Base-by-base conservation (phyloP, 2,797 vertebrate genomes). In the Prionace glauca region DNA sequence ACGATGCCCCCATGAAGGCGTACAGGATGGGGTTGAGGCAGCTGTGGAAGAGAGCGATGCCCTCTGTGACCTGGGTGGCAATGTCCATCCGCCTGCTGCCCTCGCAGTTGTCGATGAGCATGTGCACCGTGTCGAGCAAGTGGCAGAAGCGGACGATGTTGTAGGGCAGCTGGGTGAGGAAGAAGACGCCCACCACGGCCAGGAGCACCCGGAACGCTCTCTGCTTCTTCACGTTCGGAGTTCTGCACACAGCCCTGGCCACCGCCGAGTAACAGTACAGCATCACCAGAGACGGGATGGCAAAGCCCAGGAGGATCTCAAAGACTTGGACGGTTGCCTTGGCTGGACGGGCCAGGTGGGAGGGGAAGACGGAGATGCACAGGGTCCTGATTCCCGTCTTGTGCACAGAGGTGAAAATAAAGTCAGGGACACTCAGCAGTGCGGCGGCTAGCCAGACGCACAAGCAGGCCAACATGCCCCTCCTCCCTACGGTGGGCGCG, bases 21-120 rank as follows among this genome's bases (percentile, higher is more conserved):
- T 99, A 99, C 11, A 99, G 97, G 96, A 99, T 96, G 0, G 99
- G 99, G 97, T 99, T 99, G 95, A 99, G 97, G 97, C 98, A 99
- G 96, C 98, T 98, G 96, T 99, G 99, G 56, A 97, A 98, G 87
- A 99, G 96, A 2, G 99, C 98, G 0, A 99, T 96, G 96, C 98
- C 98, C 97, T 98, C 98, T 0, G 98, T 98, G 96, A 99, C 96
- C 96, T 98, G 98, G 65, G 98, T 97, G 0, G 97, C 98, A 3
- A 97, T 96, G 0, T 99, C 99, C 96, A 99, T 96, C 45, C 96
- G 97, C 96, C 98, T 99, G 96, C 98, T 99, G 3, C 96, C 79
- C 0, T 96, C 96, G 0, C 99, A 99, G 96, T 98, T 97, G 0
- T 97, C 98, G 86, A 99, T 98, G 65, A 99, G 91, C 22, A n/a